Conservation (phyloP, 2,113 vertebrate species). For the Lampris megalopsis region DNA sequence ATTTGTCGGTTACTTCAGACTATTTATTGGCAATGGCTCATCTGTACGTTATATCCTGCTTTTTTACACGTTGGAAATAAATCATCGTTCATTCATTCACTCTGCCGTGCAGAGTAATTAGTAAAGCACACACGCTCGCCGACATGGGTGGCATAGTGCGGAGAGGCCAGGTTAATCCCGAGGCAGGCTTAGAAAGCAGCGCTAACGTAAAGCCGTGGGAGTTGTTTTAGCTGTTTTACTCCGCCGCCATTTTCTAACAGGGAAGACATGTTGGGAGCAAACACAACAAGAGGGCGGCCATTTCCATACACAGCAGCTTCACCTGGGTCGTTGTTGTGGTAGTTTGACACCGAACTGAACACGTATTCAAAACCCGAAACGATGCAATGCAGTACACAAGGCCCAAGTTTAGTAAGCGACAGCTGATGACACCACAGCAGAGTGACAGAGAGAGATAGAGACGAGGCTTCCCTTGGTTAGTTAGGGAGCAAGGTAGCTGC, state of each 20-base stretch:
- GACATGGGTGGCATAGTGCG: too few species aligned
- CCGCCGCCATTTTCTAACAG: slow-evolving; percentile 98
- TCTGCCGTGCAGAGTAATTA: not conserved
- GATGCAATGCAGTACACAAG: not conserved
- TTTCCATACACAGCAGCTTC: slow-evolving; percentile 82
- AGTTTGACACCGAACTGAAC: not conserved
- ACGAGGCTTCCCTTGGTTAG: not conserved
- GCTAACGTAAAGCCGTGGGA: slow-evolving; percentile 61
- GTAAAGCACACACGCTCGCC: not conserved
- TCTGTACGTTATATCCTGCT: too few species aligned
- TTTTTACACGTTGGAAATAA: too few species aligned
- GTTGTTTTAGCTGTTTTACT: slow-evolving; percentile 83
- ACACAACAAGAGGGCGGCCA: slow-evolving; percentile 99
- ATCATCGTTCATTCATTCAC: too few species aligned
- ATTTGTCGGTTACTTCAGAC: too few species aligned
- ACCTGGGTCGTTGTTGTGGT: not conserved
- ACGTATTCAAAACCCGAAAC: not conserved
- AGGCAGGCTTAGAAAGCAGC: slow-evolving; percentile 61
- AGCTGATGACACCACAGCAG: not conserved
- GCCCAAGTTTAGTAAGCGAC: too few species aligned
- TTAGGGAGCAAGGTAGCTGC: too few species aligned
- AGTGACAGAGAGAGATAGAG: not conserved
- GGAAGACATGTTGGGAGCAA: slow-evolving; percentile 97
- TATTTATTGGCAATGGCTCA: too few species aligned
- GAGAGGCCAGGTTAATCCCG: not conserved